phyloP scores from a whole-genome alignment of 2,797 vertebrate species.

The Parauchenoglanis ngamensis region DNA sequence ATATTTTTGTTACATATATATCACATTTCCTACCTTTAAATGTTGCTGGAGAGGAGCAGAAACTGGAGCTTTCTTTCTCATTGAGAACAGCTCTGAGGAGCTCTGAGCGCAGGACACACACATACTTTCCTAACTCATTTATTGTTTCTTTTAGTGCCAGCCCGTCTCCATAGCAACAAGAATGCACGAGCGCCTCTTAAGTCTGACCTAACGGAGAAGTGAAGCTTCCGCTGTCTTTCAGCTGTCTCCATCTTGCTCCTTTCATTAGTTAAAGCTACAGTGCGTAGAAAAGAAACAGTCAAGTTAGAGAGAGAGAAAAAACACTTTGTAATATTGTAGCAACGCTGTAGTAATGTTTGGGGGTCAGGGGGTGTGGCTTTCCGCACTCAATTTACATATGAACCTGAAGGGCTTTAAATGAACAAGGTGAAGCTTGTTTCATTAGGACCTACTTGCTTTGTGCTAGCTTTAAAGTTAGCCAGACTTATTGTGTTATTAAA shows the following conservation, averaged over 20 bases:
- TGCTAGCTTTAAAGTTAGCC: no score
- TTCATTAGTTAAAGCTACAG: slow-evolving; percentile 11
- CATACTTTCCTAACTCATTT: background rate
- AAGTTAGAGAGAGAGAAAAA: background rate
- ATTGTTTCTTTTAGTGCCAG: background rate
- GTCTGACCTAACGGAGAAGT: slow-evolving; percentile 20
- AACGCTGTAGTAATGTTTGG: background rate
- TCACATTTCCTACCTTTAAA: slow-evolving; percentile 9
- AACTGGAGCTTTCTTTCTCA: background rate
- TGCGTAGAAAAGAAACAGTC: background rate
- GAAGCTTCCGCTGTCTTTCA: background rate
- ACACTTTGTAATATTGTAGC: background rate
- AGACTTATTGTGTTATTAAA: no score
- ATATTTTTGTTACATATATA: background rate
- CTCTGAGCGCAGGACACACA: background rate
- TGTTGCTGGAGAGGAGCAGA: background rate
- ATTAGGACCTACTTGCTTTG: no score
- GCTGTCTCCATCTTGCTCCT: background rate
- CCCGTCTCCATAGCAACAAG: slow-evolving; percentile 69
- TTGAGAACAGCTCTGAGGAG: background rate
- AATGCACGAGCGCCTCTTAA: slow-evolving; percentile 48
- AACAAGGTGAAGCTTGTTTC: no score
- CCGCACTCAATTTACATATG: no score
- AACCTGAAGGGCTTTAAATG: no score
- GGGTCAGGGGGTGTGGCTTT: no score